Conservation (phyloP, 2,797 vertebrate species). For the Sebastes matsubarae region DNA sequence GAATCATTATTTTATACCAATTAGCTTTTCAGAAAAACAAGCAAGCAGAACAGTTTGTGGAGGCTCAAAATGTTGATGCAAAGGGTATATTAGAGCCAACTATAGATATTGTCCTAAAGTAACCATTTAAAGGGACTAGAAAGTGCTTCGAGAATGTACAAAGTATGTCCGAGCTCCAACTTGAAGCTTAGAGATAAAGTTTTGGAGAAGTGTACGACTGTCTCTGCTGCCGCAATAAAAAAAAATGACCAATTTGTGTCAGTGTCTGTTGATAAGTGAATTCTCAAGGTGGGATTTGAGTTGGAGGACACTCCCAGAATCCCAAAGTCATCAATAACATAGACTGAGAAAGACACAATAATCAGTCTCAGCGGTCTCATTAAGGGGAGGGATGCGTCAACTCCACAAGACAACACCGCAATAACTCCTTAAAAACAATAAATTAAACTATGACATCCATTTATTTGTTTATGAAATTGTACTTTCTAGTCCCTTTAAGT, state of each 20-base stretch:
- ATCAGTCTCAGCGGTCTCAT: slow-evolving; percentile 51
- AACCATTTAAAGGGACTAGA: slow-evolving; percentile 39
- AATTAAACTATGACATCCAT: slow-evolving; percentile 26
- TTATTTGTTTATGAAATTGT: slow-evolving; percentile 36
- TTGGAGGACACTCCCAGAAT: slow-evolving; percentile 52
- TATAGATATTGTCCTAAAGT: not conserved
- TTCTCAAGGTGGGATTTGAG: slow-evolving; percentile 40
- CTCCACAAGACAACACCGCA: slow-evolving; percentile 17
- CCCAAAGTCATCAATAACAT: slow-evolving; percentile 63
- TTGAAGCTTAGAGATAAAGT: slow-evolving; percentile 10
- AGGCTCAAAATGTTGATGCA: not conserved
- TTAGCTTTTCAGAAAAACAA: slow-evolving; percentile 32
- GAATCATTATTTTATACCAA: slow-evolving; percentile 30
- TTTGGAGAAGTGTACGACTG: slow-evolving; percentile 5
- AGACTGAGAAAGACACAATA: slow-evolving; percentile 43
- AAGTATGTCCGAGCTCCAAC: not conserved
- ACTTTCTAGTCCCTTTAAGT: slow-evolving; percentile 52
- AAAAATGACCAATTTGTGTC: slow-evolving; percentile 54
- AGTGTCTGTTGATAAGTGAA: slow-evolving; percentile 44
- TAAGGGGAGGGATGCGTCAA: slow-evolving; percentile 26
- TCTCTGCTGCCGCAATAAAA: slow-evolving; percentile 16
- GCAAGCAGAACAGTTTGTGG: not conserved
- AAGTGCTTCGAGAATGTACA: slow-evolving; percentile 21
- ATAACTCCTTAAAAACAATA: slow-evolving; percentile 27
- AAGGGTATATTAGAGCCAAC: slow-evolving; percentile 10